Base-by-base conservation (phyloP, 2,797 vertebrate species). In the Lithobates sylvaticus region DNA sequence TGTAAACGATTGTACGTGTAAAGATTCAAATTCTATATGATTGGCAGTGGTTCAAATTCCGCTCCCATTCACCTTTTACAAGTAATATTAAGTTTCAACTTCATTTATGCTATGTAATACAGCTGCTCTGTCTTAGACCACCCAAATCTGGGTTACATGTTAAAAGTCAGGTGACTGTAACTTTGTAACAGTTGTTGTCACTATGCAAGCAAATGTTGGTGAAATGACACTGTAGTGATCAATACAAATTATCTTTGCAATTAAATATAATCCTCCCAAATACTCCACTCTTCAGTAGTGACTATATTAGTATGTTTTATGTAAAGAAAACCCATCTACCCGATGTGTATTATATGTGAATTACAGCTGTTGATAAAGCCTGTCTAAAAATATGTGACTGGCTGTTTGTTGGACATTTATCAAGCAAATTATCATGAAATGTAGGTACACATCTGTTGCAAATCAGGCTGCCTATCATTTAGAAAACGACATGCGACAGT, bases 131-230 rank as follows among this genome's bases (percentile, higher is more conserved):
- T 54, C 13, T 61, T 54, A 23, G 54, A 23, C 54, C 54, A 61
- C 21, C 54, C 54, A 23, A 23, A 4, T 61, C 54, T 61, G 21
- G 18, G 54, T 23, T 61, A 61, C 15, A 58, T 58, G 50, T 58
- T 58, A 21, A 21, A 12, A 15, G 15, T 13, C 50, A 58, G 50
- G 16, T 58, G 50, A 58, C 54, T 7, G 21, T 61, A 61, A 61
- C 54, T 5, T 61, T 23, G 18, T 61, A 21, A n/a, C 65, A 26
- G 27, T 67, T 67, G 27, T 67, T 67, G 65, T 29, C 65, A 29
- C 65, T 67, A 67, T 67, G 65, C 65, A 67, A 65, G 61, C 6
- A 26, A 65, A 65, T 67, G 65, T 61, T 61, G 21, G 54, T 61
- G 21, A 61, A 7, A 61, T 61, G 6, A 61, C 18, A 61, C 54